Evolutionary conservation across 1,140 invertebrate genomes (phyloP), one percentile per base, ranked within the genome.

Genomic region (Planococcus citri): DNA sequence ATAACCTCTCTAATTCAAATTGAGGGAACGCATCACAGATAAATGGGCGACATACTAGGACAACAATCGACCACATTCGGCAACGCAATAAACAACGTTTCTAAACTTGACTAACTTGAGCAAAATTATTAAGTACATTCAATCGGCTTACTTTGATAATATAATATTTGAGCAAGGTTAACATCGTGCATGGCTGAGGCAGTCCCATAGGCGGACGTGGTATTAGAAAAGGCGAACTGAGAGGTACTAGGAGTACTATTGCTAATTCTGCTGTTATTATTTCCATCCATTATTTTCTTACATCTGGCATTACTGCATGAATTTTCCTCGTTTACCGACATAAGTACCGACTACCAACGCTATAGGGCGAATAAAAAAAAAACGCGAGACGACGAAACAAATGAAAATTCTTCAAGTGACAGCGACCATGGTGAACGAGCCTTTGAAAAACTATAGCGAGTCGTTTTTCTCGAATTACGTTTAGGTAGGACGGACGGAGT

Each of bases 61-160:
- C n/a, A n/a, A n/a, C n/a, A n/a, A n/a, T n/a, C n/a, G n/a, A n/a
- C n/a, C n/a, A n/a, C n/a, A n/a, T n/a, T n/a, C n/a, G n/a, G n/a
- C n/a, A n/a, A n/a, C n/a, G n/a, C n/a, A n/a, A n/a, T n/a, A 3
- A 6, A 33, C 3, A 33, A 33, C 29, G 29, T 33, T 33, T 33
- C 3, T 33, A 33, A 33, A 33, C 12, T 6, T 6, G 12, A 33
- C 29, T 33, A 12, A 33, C 12, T 6, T 33, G 29, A 33, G 12
- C 3, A 33, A 33, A 33, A 33, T 33, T 12, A 3, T 12, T n/a
- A n/a, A n/a, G n/a, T n/a, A n/a, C n/a, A n/a, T n/a, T n/a, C n/a
- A n/a, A 33, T 33, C 29, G 9, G 22, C 60, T 24, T 64, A 64
- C 60, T 64, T 64, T 64, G 60, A 27, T 64, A 64, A 25, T 64